Percentiles rank a stretch among this genome's conserved stretches.
Conservation (phyloP, 2,113 vertebrate species). For the Neolamprologus modestus region DNA sequence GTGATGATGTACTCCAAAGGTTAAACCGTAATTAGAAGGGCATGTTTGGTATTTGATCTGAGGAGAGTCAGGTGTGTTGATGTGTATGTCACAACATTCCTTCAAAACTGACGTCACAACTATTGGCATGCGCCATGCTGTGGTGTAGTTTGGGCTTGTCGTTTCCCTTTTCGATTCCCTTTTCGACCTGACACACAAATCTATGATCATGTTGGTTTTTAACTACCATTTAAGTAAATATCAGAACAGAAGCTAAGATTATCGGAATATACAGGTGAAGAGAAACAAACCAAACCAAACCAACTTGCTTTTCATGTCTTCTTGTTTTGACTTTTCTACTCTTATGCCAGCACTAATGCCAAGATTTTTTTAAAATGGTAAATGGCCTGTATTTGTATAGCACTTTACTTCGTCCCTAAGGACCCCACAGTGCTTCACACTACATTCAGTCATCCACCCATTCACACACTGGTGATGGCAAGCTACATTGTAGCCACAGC, state of each 20-base stretch:
- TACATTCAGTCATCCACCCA: neutral
- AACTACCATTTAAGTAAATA: neutral
- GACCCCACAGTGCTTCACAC: neutral
- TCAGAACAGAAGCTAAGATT: neutral
- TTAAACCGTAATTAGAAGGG: neutral
- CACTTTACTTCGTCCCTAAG: neutral
- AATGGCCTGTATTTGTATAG: neutral
- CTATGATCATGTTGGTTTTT: neutral
- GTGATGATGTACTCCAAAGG: neutral
- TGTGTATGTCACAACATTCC: neutral
- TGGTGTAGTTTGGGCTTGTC: neutral
- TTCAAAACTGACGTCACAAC: neutral
- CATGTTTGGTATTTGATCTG: neutral
- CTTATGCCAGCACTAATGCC: neutral
- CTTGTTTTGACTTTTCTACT: neutral
- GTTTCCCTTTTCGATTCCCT: neutral
- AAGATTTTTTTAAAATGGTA: neutral
- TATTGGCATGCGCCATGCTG: neutral
- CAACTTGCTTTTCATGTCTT: neutral
- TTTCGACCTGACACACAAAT: neutral
- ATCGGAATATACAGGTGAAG: neutral
- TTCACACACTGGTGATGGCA: neutral
- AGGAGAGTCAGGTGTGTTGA: neutral
- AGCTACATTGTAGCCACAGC: neutral
- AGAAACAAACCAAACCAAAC: neutral